phyloP scores from a whole-genome alignment of 2,888 invertebrate species.

The Mimachlamys varia region DNA sequence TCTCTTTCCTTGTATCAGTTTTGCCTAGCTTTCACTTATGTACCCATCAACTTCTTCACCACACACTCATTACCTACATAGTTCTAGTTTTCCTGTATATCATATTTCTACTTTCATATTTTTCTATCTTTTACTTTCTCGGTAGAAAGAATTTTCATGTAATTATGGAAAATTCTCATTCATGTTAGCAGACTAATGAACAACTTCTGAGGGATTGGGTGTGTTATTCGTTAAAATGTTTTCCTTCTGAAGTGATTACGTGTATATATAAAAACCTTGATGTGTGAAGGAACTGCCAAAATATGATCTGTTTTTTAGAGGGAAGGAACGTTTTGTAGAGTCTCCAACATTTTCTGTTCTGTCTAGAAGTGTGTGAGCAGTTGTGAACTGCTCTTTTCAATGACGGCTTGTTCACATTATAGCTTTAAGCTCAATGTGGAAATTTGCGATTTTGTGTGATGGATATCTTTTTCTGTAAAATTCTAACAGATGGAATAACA shows the following conservation, averaged over 20 bases:
- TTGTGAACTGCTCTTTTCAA: background rate
- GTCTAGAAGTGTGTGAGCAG: background rate
- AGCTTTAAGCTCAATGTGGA: background rate
- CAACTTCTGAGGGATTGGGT: background rate
- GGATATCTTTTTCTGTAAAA: background rate
- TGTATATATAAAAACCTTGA: slow-evolving; percentile 6
- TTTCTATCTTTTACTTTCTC: background rate
- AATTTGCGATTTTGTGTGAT: background rate
- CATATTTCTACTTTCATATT: background rate
- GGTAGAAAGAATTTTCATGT: background rate
- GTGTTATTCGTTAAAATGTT: slow-evolving; percentile 25
- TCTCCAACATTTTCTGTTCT: background rate
- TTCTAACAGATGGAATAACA: background rate
- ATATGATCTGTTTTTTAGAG: background rate
- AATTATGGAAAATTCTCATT: background rate
- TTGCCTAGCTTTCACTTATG: background rate
- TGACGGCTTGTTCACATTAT: background rate
- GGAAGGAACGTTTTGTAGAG: background rate
- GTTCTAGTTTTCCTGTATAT: background rate
- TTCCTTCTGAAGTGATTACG: background rate
- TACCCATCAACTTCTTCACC: background rate
- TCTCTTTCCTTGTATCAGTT: background rate
- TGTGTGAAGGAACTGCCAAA: background rate
- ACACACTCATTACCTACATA: too few relatives aligned
- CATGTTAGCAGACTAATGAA: slow-evolving; percentile 25